phyloP scores from a whole-genome alignment of 1,140 invertebrate genomes.

The Listronotus oregonensis region DNA sequence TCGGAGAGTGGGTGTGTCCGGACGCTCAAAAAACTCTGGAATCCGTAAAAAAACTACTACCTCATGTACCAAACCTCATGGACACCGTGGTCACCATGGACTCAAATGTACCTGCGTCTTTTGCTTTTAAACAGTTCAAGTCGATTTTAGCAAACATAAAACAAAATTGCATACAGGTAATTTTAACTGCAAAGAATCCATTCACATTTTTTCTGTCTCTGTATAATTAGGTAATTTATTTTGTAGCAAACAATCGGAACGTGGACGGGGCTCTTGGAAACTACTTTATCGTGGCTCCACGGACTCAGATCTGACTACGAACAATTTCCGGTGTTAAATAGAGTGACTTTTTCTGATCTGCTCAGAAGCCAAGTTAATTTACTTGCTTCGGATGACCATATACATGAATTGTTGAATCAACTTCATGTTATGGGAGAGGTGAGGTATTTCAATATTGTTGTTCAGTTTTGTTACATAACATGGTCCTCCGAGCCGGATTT shows the following conservation, averaged over 20 bases:
- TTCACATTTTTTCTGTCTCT: not conserved
- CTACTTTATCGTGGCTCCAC: conserved; percentile 62
- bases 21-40: conserved; percentile 63
- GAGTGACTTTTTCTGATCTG: conserved; percentile 67
- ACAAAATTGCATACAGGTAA: conserved; percentile 50
- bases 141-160: conserved; percentile 45
- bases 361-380: conserved; percentile 70
- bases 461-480: conserved; percentile 2
- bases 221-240: no score
- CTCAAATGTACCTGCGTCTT: conserved; percentile 63
- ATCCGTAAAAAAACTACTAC: conserved; percentile 54
- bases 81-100: conserved; percentile 64
- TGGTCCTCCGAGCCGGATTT: no score
- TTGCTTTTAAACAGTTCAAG: conserved; percentile 53
- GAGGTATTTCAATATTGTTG: conserved; percentile 14
- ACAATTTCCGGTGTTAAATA: conserved; percentile 71
- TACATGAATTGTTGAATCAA: conserved; percentile 70
- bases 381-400: conserved; percentile 70
- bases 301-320: conserved; percentile 60
- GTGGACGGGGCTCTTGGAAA: conserved; percentile 68
- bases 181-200: not conserved
- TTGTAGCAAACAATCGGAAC: conserved; percentile 58
- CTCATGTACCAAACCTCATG: conserved; percentile 50
- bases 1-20: conserved; percentile 64
- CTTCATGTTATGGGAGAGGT: conserved; percentile 74